Percentiles rank a stretch among this genome's conserved stretches.
phyloP scores from a whole-genome alignment of 2,888 invertebrate species.

The Orthosia incerta region DNA sequence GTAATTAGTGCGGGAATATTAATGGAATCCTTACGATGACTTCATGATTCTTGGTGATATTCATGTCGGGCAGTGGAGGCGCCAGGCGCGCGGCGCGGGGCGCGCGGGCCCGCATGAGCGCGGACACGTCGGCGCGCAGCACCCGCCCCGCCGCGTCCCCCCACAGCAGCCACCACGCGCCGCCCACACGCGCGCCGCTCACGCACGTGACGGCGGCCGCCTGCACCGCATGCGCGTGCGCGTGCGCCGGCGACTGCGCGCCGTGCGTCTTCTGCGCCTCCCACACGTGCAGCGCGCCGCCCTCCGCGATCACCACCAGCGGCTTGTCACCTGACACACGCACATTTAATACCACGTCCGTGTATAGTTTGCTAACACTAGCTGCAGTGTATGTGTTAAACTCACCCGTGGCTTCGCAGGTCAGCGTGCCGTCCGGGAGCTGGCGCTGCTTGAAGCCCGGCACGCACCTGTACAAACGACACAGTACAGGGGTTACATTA shows the following conservation, averaged over 20 bases:
- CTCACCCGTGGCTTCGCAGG: conserved; percentile 89
- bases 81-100: conserved; percentile 32
- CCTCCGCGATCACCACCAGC: conserved; percentile 92
- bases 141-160: conserved; percentile 80
- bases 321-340: conserved; percentile 88
- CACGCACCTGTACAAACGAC: conserved; percentile 89
- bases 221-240: conserved; percentile 77
- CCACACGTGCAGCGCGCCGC: conserved; percentile 91
- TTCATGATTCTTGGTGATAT: conserved; percentile 14
- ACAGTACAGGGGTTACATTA: neutral
- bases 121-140: conserved; percentile 65
- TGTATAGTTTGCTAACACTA: no score
- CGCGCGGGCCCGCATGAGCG: conserved; percentile 30
- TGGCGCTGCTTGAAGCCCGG: conserved; percentile 91
- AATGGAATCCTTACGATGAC: conserved; percentile 15
- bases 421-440: conserved; percentile 76
- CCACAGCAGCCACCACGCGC: conserved; percentile 81
- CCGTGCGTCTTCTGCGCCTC: conserved; percentile 90
- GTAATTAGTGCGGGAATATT: no score
- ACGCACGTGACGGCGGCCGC: conserved; percentile 68
- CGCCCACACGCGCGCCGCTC: conserved; percentile 72
- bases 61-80: neutral
- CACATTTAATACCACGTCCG: conserved; percentile 68
- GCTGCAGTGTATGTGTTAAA: no score
- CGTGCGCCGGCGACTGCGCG: conserved; percentile 80